Evolutionary conservation across 2,888 invertebrate species (phyloP), one percentile per base, ranked within the genome.

Genomic region (Acanthococcus lagerstroemiae): DNA sequence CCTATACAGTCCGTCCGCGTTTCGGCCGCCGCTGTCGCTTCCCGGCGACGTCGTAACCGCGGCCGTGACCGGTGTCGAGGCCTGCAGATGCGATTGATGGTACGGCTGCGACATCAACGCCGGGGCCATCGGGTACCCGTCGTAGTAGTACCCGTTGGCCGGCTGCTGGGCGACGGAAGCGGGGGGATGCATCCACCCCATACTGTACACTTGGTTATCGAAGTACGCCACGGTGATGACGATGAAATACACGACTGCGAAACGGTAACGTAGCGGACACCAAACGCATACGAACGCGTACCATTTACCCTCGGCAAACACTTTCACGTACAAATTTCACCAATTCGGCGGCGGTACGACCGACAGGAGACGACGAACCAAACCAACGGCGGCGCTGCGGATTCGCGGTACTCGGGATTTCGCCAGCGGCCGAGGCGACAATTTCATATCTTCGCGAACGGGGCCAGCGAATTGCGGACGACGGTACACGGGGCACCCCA

Each of bases 181-280:
- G 22, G 54, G 24, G 54, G 54, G 21, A 22, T 9, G 45, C 44
- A 45, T 45, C 58, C 58, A 58, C 17, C 58, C 58, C 58, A 58
- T 58, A n/a, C 45, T 24, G 45, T 25, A 58, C 27, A n/a, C 2
- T 12, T 37, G 37, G 37, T 55, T 25, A 4, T 6, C 25, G 7
- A 58, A 58, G 19, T 58, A 58, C 58, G 44, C 58, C 58, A 58
- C 58, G 26, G 26, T 12, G 26, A 24, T 45, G 45, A 58, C 58
- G 26, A 55, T 12, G 26, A 24, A 26, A 55, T 55, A 17, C 17
- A n/a, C 55, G 55, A 5, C 9, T 12, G 24, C 19, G 22, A 6
- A 17, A 55, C 26, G 26, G 26, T 26, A 26, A 55, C 26, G 50
- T 17, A 4, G 54, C 54, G 22, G 24, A 22, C 12, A 22, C 24